Evolutionary conservation across 2,888 invertebrate species (phyloP).

Genomic region (Drepana falcataria): DNA sequence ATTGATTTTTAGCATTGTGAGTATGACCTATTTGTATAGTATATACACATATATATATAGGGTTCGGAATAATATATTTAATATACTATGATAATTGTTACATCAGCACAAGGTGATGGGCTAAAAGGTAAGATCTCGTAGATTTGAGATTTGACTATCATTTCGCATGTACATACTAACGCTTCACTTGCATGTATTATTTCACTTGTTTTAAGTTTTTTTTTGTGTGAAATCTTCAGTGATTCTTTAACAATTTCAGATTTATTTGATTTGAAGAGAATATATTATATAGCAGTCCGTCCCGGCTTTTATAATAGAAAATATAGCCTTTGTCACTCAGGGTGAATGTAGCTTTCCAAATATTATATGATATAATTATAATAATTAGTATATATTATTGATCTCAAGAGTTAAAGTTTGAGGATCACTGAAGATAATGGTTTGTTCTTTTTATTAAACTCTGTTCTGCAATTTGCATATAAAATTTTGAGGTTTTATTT

Average conservation of each 20-base stretch:
- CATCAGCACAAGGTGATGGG: slow-evolving; percentile 66
- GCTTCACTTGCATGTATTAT: slow-evolving; percentile 2
- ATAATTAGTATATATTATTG: too few relatives aligned
- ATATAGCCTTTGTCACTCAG: too few relatives aligned
- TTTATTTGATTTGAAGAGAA: too few relatives aligned
- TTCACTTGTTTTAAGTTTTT: background rate
- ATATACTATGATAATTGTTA: slow-evolving; percentile 16
- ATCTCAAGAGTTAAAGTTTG: background rate
- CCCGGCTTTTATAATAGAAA: too few relatives aligned
- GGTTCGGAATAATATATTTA: too few relatives aligned
- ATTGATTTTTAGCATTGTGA: background rate
- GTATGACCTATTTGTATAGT: too few relatives aligned
- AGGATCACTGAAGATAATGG: background rate
- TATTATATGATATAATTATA: too few relatives aligned
- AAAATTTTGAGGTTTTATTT: background rate
- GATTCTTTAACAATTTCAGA: background rate
- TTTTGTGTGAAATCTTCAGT: background rate
- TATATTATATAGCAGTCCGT: too few relatives aligned
- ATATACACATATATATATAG: too few relatives aligned
- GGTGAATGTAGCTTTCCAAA: too few relatives aligned
- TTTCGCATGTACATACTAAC: slow-evolving; percentile 44
- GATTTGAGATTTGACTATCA: slow-evolving; percentile 49
- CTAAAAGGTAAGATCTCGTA: slow-evolving; percentile 59
- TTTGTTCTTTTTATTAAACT: background rate
- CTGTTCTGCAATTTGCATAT: background rate